These are phyloP conservation scores for Grallaria varia DNA, from an alignment of 2,113 vertebrate genomes.

Conservation along the genomic window DNA sequence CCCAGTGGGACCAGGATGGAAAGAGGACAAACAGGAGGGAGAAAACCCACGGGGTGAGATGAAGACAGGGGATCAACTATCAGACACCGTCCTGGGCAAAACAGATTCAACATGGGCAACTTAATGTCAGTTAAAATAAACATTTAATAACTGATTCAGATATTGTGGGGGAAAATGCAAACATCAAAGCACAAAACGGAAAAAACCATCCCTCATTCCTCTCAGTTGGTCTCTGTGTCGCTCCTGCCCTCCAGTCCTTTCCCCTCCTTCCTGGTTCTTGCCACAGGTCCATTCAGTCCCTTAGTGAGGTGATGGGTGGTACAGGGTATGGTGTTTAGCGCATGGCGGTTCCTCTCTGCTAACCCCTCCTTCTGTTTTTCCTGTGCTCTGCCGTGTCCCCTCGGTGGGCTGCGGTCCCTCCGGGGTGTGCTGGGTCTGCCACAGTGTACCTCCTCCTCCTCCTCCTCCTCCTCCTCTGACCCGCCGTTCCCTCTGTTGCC, in stretches of 20 bases:
- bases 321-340: neutral
- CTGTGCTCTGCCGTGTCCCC: accelerated
- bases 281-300: neutral
- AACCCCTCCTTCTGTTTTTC: neutral
- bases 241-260: neutral
- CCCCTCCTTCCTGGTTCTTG: neutral
- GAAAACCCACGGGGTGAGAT: neutral
- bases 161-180: neutral
- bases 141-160: neutral
- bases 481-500: accelerated
- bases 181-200: neutral
- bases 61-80: neutral
- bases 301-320: neutral
- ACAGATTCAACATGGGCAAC: neutral
- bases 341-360: neutral
- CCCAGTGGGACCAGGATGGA: neutral
- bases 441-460: neutral
- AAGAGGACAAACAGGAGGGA: neutral
- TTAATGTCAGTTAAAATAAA: neutral
- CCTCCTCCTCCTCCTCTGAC: neutral
- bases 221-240: no score
- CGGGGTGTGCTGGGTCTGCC: accelerated
- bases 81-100: neutral
- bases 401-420: neutral
- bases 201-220: accelerated